These are phyloP conservation scores for Sphenodon punctatus DNA, from an alignment of 2,797 vertebrate species.

Conservation along the genomic window DNA sequence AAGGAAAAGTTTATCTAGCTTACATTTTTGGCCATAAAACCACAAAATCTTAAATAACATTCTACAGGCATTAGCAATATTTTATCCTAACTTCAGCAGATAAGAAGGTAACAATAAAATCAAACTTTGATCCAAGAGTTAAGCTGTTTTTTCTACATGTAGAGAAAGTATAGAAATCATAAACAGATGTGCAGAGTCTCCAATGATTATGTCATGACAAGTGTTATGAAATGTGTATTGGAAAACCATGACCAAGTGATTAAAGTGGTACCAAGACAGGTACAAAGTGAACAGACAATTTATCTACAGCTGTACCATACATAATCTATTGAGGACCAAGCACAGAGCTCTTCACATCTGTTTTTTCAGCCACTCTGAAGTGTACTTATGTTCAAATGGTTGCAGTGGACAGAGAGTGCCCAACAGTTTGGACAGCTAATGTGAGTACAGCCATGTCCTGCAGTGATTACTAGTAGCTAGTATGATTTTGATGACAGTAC, in stretches of 20 bases:
- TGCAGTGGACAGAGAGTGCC: neutral
- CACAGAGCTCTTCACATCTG: neutral
- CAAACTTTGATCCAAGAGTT: constrained; percentile 22
- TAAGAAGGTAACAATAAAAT: neutral
- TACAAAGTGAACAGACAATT: constrained; percentile 17
- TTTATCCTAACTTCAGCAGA: constrained; percentile 7
- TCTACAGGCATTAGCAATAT: neutral
- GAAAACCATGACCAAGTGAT: constrained; percentile 43
- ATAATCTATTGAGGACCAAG: constrained; percentile 22
- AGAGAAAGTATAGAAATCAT: neutral
- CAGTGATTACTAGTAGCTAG: neutral
- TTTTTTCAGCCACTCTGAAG: neutral
- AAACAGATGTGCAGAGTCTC: constrained; percentile 46
- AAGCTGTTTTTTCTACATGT: neutral
- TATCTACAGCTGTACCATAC: constrained; percentile 27
- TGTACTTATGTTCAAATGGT: neutral
- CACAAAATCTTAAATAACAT: neutral
- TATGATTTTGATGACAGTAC: neutral
- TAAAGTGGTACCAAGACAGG: constrained; percentile 28
- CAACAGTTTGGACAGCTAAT: constrained; percentile 18
- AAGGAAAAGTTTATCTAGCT: neutral
- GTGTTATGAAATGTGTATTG: constrained; percentile 49
- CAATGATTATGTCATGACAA: constrained; percentile 57
- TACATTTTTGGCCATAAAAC: neutral
- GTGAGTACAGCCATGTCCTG: neutral